Evolutionary conservation across 2,113 vertebrate species (phyloP).

Genomic region (Cochlearius cochlearius): DNA sequence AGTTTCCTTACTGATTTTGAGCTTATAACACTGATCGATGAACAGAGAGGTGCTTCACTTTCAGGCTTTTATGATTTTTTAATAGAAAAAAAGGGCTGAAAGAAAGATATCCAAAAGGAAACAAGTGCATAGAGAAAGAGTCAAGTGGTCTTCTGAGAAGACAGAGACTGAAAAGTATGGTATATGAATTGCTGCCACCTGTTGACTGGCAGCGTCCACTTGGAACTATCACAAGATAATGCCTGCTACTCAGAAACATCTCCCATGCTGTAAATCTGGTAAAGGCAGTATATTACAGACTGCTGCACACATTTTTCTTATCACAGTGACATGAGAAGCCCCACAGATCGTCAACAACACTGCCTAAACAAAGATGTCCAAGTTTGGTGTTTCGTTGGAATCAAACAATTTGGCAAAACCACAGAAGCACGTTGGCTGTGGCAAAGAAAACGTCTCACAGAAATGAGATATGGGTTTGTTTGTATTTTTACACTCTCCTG

Average conservation of each 20-base stretch:
- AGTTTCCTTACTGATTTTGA: background rate
- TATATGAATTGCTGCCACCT: background rate
- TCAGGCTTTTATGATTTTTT: background rate
- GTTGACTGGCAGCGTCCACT: background rate
- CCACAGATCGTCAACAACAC: background rate
- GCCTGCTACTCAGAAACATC: background rate
- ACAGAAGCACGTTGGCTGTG: background rate
- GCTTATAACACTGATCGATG: background rate
- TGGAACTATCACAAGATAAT: background rate
- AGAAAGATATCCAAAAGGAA: background rate
- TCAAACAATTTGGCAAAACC: background rate
- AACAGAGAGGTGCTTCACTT: background rate
- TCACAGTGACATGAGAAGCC: background rate
- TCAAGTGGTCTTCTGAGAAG: background rate
- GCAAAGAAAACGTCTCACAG: background rate
- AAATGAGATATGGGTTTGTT: background rate
- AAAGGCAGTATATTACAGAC: background rate
- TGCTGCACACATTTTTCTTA: background rate
- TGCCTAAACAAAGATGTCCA: background rate
- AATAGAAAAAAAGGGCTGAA: background rate
- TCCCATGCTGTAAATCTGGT: background rate
- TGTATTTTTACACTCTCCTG: background rate
- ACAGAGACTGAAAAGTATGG: background rate
- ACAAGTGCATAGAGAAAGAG: background rate
- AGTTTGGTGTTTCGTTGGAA: background rate